Base-by-base conservation (phyloP, 2,888 invertebrate genomes). In the Chirona hameri region DNA sequence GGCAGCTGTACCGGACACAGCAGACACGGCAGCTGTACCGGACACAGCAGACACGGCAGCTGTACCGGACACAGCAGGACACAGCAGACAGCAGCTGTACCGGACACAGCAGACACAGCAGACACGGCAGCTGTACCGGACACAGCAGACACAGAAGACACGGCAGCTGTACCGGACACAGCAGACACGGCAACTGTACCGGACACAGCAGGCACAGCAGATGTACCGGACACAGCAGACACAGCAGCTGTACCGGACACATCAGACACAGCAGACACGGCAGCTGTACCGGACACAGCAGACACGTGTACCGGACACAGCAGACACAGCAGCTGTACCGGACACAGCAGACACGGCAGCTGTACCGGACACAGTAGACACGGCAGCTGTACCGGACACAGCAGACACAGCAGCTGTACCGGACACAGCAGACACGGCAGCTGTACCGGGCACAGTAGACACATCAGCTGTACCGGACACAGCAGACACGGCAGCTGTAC, bases 341-440 rank as follows among this genome's bases (percentile, higher is more conserved):
- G 7, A 3, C 21, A 10, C 3, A 27, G 10, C 65, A 21, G 31
- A 9, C n/a, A 24, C 31, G 46, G 10, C n/a, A 57, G 48, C 29
- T 27, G 29, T 9, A 24, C n/a, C 48, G 14, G 82, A 84, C 86
- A 91, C 93, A n/a, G n/a, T n/a, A n/a, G n/a, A n/a, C n/a, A 39
- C 39, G 7, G 39, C 39, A 39, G 39, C 39, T 39, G 39, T 39
- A 39, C 39, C 39, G 39, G 2, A 7, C 39, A n/a, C n/a, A n/a
- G n/a, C n/a, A n/a, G 3, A 21, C 57, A 21, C 14, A 57, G 21
- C 3, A n/a, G 3, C 60, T 5, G 5, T 7, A 7, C 60, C 3
- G 21, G 24, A 24, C 21, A 21, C 21, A 24, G 60, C 14, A 3
- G 18, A 3, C 3, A 65, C 10, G 9, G 24, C n/a, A 9, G n/a